Conservation (phyloP, 2,113 vertebrate species). For the Taurulus bubalis region DNA sequence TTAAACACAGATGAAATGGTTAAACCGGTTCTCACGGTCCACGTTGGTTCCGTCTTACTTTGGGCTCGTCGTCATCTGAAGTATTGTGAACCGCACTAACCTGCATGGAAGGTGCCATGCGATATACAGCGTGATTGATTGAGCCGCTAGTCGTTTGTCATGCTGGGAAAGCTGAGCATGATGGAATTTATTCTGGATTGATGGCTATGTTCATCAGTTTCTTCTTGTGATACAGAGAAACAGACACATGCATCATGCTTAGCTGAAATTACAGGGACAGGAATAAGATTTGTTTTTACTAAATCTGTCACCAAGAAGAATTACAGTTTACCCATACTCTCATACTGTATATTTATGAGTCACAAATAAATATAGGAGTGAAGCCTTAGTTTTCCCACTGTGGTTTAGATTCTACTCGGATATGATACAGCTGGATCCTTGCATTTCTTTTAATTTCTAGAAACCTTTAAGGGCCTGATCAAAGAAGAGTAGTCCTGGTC, state of each 20-base stretch:
- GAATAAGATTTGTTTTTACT: not conserved
- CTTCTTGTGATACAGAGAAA: not conserved
- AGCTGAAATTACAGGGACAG: not conserved
- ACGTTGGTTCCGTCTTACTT: not conserved
- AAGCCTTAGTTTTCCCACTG: not conserved
- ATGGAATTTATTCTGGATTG: conserved; percentile 11
- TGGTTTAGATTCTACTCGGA: not conserved
- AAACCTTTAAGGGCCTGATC: not conserved
- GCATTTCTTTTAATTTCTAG: not conserved
- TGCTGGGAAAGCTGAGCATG: conserved; percentile 17
- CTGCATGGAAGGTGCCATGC: not conserved
- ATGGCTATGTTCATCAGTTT: not conserved
- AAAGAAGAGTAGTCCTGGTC: not conserved
- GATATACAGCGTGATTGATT: not conserved
- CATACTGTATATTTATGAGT: not conserved
- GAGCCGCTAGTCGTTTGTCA: not conserved
- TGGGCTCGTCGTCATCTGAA: not conserved
- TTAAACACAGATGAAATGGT: not conserved
- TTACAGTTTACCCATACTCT: not conserved
- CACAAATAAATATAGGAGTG: not conserved
- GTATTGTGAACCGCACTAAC: not conserved
- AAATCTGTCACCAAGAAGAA: not conserved
- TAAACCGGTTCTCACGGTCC: not conserved
- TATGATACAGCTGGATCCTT: not conserved
- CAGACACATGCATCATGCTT: not conserved